These are phyloP conservation scores for Coryphaenoides rupestris DNA, from an alignment of 2,113 vertebrate genomes.

Conservation along the genomic window DNA sequence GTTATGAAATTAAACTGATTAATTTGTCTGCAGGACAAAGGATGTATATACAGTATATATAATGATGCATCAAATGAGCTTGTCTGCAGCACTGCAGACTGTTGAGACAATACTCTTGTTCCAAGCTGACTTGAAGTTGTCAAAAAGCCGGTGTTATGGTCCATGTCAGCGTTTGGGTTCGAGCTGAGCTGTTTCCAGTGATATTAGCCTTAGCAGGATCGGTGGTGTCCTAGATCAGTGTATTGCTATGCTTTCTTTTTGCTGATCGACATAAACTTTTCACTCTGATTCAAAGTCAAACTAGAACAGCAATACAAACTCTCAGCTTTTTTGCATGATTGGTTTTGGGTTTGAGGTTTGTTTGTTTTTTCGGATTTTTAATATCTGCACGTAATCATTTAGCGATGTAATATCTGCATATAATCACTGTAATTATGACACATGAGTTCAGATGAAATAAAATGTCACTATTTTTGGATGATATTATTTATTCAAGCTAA, in stretches of 20 bases:
- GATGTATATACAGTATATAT: no score
- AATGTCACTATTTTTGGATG: background rate
- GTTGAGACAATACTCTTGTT: no score
- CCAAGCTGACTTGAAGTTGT: background rate
- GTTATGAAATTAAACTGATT: background rate
- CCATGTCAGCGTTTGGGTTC: background rate
- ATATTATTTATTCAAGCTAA: background rate
- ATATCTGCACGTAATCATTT: background rate
- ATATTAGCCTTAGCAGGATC: no score
- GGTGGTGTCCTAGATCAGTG: no score
- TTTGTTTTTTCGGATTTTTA: background rate
- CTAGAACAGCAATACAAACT: no score
- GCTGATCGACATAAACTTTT: no score
- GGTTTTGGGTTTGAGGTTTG: background rate
- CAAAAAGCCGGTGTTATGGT: background rate
- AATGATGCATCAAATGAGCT: no score
- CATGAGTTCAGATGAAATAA: slow-evolving; percentile 2
- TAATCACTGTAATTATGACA: background rate
- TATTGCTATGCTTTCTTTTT: no score
- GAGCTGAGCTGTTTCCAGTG: background rate
- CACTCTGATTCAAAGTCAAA: no score
- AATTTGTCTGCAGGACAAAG: background rate
- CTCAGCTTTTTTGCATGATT: background rate
- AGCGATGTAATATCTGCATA: background rate
- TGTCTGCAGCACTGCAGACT: no score